Percentiles rank a stretch among this genome's conserved stretches.
These are phyloP conservation scores for Gasteruption jaculator DNA, from an alignment of 2,888 invertebrate genomes.

Conservation along the genomic window DNA sequence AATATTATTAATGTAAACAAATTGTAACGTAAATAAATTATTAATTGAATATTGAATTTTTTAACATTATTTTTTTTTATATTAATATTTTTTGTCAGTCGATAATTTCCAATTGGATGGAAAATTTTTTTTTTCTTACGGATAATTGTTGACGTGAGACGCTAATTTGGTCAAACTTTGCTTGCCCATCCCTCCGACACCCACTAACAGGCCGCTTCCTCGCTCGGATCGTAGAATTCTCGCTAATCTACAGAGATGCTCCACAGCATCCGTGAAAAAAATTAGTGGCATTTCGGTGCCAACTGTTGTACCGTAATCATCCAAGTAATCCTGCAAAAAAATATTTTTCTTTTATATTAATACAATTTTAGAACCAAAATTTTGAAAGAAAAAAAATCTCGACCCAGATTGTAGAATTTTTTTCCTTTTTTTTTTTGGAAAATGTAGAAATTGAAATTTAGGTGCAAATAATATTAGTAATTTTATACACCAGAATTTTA, in stretches of 20 bases:
- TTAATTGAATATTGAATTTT: no score
- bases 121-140: no score
- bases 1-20: slow-evolving; percentile 2
- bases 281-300: slow-evolving; percentile 81
- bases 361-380: no score
- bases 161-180: slow-evolving; percentile 83
- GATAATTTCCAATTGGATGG: no score
- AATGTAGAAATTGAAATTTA: no score
- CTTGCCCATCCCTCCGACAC: slow-evolving; percentile 87
- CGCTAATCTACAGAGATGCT: slow-evolving; percentile 82
- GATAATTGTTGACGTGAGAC: slow-evolving; percentile 81
- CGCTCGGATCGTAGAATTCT: slow-evolving; percentile 80
- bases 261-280: slow-evolving; percentile 83
- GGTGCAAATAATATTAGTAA: slow-evolving; percentile 5
- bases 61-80: slow-evolving; percentile 1
- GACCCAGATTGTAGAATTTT: neutral
- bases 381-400: no score
- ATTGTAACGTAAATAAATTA: no score
- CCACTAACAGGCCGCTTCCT: slow-evolving; percentile 84
- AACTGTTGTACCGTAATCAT: slow-evolving; percentile 75
- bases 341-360: neutral
- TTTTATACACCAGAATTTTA: slow-evolving; percentile 10
- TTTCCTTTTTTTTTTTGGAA: slow-evolving; percentile 5
- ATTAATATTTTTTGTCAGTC: neutral
- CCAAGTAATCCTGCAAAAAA: slow-evolving; percentile 67